phyloP scores from a whole-genome alignment of 2,797 vertebrate species.

The Neoniphon sammara region DNA sequence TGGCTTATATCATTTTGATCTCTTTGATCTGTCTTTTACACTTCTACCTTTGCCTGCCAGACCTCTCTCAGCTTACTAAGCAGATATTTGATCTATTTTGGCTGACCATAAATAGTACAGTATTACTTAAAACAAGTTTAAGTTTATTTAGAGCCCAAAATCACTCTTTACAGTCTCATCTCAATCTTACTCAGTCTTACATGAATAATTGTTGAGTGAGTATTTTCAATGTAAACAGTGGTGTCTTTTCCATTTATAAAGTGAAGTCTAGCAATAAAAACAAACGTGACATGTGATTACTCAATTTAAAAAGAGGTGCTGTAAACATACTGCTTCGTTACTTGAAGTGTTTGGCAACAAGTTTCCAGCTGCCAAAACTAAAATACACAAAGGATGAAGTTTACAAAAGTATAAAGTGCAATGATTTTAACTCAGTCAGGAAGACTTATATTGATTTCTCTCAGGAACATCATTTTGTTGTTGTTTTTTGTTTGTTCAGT shows the following conservation, averaged over 20 bases:
- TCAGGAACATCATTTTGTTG: too few relatives aligned
- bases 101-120: slow-evolving; percentile 39
- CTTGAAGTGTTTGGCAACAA: too few relatives aligned
- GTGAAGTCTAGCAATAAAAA: slow-evolving; percentile 32
- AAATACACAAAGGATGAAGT: slow-evolving; percentile 10
- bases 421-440: too few relatives aligned
- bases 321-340: slow-evolving; percentile 13
- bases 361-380: slow-evolving; percentile 12
- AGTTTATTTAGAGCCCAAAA: too few relatives aligned
- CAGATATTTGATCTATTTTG: slow-evolving; percentile 17
- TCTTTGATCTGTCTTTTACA: slow-evolving; percentile 21
- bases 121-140: too few relatives aligned
- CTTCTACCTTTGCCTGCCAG: slow-evolving; percentile 18
- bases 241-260: slow-evolving; percentile 31
- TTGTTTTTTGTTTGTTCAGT: too few relatives aligned
- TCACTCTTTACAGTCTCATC: too few relatives aligned
- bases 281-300: slow-evolving; percentile 25
- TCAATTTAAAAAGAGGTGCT: slow-evolving; percentile 33
- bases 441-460: too few relatives aligned
- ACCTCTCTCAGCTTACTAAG: slow-evolving; percentile 30
- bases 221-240: slow-evolving; percentile 40
- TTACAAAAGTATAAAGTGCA: background rate
- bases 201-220: slow-evolving; percentile 22
- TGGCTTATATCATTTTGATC: slow-evolving; percentile 1
- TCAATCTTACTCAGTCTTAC: slow-evolving; percentile 6